Evolutionary conservation across 2,113 vertebrate species (phyloP).

Genomic region (Poeciliopsis occidentalis): DNA sequence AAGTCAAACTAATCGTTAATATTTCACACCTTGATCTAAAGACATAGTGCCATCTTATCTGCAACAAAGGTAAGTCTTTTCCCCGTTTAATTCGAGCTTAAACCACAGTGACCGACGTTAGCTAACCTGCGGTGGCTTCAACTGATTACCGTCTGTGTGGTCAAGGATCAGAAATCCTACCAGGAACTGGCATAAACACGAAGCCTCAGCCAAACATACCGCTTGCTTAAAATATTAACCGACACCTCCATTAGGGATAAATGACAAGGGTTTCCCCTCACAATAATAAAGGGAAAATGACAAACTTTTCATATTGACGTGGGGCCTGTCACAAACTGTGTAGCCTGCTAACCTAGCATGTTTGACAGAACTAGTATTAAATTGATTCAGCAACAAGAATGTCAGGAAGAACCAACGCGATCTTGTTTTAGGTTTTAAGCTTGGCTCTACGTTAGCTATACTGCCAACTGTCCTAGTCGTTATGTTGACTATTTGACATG

Average conservation of each 20-base stretch:
- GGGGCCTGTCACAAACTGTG: not conserved
- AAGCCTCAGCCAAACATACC: not conserved
- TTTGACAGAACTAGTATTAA: slow-evolving; percentile 64
- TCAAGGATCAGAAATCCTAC: slow-evolving; percentile 22
- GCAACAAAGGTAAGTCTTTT: not conserved
- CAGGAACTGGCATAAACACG: not conserved
- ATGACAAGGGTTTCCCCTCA: not conserved
- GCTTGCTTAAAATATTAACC: rapidly evolving
- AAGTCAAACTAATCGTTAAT: too few relatives aligned
- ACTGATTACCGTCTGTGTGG: slow-evolving; percentile 19
- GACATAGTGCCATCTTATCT: too few relatives aligned
- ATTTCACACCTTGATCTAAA: too few relatives aligned
- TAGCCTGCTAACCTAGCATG: slow-evolving; percentile 64
- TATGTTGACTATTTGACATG: not conserved
- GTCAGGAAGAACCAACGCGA: slow-evolving; percentile 25
- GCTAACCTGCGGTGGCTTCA: slow-evolving; percentile 14
- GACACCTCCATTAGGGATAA: rapidly evolving
- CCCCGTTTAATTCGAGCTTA: not conserved
- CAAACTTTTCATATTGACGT: slow-evolving; percentile 27
- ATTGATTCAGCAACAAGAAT: slow-evolving; percentile 41
- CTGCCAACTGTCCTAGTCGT: too few relatives aligned
- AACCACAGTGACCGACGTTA: not conserved
- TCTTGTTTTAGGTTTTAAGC: slow-evolving; percentile 4
- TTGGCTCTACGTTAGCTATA: not conserved
- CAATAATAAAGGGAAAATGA: not conserved